Percentiles rank a stretch among this genome's conserved stretches.
Conservation (phyloP, 2,113 vertebrate species). For the Chascanopsetta lugubris region DNA sequence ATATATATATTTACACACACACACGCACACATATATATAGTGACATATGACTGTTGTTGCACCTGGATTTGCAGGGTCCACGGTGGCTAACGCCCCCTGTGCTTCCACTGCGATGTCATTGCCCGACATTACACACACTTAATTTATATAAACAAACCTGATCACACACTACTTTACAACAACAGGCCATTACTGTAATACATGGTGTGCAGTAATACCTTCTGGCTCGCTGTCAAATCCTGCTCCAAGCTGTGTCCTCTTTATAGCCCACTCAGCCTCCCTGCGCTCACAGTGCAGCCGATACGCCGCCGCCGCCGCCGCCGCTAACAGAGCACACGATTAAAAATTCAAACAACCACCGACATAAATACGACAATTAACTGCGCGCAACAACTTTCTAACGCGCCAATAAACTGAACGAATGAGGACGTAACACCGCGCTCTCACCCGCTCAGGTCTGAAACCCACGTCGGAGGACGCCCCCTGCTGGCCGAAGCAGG, state of each 20-base stretch:
- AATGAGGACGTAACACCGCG: slow-evolving; percentile 5
- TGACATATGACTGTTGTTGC: neutral
- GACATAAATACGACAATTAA: slow-evolving; percentile 39
- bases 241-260: slow-evolving; percentile 30
- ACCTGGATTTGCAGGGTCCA: neutral
- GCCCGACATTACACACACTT: slow-evolving; percentile 5
- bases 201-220: slow-evolving; percentile 38
- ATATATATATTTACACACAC: no score
- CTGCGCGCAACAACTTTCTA: slow-evolving; percentile 20
- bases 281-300: slow-evolving; percentile 29
- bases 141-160: slow-evolving; percentile 26
- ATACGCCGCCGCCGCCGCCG: slow-evolving; percentile 31
- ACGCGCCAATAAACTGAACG: neutral
- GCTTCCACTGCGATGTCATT: slow-evolving; percentile 10
- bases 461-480: slow-evolving; percentile 54
- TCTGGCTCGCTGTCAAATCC: slow-evolving; percentile 35
- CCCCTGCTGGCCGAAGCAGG: slow-evolving; percentile 65
- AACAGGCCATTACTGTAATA: slow-evolving; percentile 42
- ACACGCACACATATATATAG: no score
- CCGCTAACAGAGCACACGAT: slow-evolving; percentile 45
- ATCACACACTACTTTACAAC: slow-evolving; percentile 24
- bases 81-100: neutral
- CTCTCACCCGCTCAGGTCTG: slow-evolving; percentile 49
- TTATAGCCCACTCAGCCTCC: slow-evolving; percentile 24
- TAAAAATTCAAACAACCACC: slow-evolving; percentile 46